Evolutionary conservation across 2,113 vertebrate genomes (phyloP), one percentile per base, ranked within the genome.

Genomic region (Vidua macroura): DNA sequence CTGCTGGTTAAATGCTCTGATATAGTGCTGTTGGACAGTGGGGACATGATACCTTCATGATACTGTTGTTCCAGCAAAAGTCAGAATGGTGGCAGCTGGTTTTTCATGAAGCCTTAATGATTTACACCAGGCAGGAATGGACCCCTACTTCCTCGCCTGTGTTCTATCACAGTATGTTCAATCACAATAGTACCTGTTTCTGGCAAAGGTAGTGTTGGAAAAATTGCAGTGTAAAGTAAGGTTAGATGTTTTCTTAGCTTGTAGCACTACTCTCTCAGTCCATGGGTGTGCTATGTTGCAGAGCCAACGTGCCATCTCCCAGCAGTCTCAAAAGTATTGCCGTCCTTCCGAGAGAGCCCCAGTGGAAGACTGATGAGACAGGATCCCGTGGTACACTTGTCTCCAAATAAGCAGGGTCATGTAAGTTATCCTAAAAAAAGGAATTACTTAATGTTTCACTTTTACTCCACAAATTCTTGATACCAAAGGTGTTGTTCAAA

Each of bases 361-460:
- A 98, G 98, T 35, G 99, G 98, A 90, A 98, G 98, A 91, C 84
- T 99, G 69, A 98, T 99, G 97, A 98, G 98, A 22, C 98, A 98
- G 88, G 99, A 99, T 93, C 98, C 98, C 1, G 98, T 98, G 84
- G 98, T 98, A 62, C 98, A 98, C 76, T 86, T 98, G 92, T 99
- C 99, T 96, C 99, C 99, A 27, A 99, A 98, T 97, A 99, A 98
- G 88, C 98, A 98, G 97, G 97, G 97, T 58, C 99, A 99, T 97
- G 99, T 99, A 97, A 98, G 98, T 94, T 88, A 83, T 67, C 88
- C 48, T 79, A 19, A 77, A 81, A 81, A 82, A 59, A 74, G 10
- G 9, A 78, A 41, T 93, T 93, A 59, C 49, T 84, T 62, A 12
- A 76, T 67, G 15, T 83, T 75, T 90, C 5, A 5, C 27, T 60